Evolutionary conservation across 2,797 vertebrate species (phyloP).

Genomic region (Scomberomorus guttatus): DNA sequence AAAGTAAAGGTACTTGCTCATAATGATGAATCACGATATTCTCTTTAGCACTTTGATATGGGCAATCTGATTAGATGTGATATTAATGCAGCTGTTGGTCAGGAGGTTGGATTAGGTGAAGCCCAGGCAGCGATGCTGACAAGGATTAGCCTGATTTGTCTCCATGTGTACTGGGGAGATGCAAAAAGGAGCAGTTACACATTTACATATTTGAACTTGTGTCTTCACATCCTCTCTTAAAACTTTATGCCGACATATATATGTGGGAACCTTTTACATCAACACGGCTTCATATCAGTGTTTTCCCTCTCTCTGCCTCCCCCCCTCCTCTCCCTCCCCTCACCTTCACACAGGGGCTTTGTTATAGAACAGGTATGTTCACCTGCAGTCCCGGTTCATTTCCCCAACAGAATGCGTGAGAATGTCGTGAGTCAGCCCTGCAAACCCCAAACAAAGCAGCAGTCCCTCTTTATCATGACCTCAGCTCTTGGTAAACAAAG

Average conservation of each 20-base stretch:
- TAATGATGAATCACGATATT: not conserved
- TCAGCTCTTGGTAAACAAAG: constrained; percentile 57
- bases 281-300: not conserved
- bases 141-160: constrained; percentile 2
- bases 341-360: constrained; percentile 18
- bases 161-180: constrained; percentile 9
- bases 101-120: constrained; percentile 10
- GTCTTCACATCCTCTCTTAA: not conserved
- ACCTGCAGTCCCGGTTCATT: constrained; percentile 22
- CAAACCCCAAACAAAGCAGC: constrained; percentile 27
- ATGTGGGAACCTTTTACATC: not conserved
- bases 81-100: constrained; percentile 5
- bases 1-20: not conserved
- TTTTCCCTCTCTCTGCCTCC: too few relatives aligned
- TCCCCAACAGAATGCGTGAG: not conserved
- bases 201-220: not conserved
- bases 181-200: not conserved
- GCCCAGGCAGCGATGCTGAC: not conserved
- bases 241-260: not conserved
- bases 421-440: constrained; percentile 22
- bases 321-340: not conserved
- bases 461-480: constrained; percentile 35
- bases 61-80: not conserved
- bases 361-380: constrained; percentile 42
- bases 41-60: not conserved